Evolutionary conservation across 2,888 invertebrate genomes (phyloP).

Genomic region (Timandra comae): DNA sequence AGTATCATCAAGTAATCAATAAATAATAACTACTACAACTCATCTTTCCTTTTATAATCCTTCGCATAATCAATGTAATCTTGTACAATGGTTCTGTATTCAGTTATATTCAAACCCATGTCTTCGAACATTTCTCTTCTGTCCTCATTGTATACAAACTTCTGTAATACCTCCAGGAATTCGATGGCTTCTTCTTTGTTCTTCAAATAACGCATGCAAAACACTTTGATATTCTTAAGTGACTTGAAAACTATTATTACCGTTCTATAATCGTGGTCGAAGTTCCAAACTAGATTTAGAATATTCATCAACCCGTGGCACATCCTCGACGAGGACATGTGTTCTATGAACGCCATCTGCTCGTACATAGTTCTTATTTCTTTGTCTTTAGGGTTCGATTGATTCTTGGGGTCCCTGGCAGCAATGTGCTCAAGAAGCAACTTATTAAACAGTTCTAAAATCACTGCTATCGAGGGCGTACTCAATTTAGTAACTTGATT

Average conservation of each 20-base stretch:
- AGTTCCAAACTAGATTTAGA: too few species aligned
- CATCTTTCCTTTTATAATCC: too few species aligned
- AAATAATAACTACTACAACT: too few species aligned
- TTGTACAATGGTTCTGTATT: too few species aligned
- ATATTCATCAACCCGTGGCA: conserved; percentile 53
- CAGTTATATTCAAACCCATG: too few species aligned
- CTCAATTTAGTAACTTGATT: conserved; percentile 46
- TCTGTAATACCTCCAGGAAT: conserved; percentile 33
- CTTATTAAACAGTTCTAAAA: conserved; percentile 52
- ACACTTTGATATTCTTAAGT: conserved; percentile 41
- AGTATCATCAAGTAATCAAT: too few species aligned
- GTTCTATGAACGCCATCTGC: conserved; percentile 52
- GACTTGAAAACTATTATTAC: too few species aligned
- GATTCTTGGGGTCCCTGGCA: conserved; percentile 26
- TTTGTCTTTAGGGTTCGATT: conserved; percentile 28
- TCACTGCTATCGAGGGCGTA: conserved; percentile 27
- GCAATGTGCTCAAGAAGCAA: conserved; percentile 50
- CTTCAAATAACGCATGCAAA: conserved; percentile 36
- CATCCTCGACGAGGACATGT: conserved; percentile 36
- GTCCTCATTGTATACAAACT: conserved; percentile 27
- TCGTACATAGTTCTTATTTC: conserved; percentile 39
- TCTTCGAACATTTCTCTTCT: conserved; percentile 16
- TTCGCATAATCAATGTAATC: too few species aligned
- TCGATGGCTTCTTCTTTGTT: conserved; percentile 33
- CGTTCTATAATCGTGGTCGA: too few species aligned